phyloP scores from a whole-genome alignment of 2,113 vertebrate species.

The Eretmochelys imbricata region DNA sequence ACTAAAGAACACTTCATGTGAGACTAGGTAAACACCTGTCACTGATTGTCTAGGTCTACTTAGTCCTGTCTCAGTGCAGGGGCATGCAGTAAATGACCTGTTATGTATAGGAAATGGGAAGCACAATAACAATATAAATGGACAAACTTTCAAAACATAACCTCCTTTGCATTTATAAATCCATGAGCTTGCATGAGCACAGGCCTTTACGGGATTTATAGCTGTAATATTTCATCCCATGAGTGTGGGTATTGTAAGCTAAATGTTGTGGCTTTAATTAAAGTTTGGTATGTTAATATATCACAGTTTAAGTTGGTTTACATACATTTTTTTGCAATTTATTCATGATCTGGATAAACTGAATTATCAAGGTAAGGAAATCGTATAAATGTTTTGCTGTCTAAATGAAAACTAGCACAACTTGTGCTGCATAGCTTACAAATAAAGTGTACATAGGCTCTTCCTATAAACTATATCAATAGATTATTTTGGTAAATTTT shows the following conservation, averaged over 20 bases:
- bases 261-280: neutral
- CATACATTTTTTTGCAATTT: neutral
- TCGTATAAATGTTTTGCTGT: neutral
- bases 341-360: constrained; percentile 27
- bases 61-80: neutral
- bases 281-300: neutral
- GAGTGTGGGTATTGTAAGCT: neutral
- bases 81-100: neutral
- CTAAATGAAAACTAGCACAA: neutral
- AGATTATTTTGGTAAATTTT: neutral
- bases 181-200: neutral
- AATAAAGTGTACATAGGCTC: neutral
- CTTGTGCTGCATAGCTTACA: constrained; percentile 7
- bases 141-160: neutral
- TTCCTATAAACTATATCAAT: neutral
- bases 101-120: neutral
- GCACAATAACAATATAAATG: neutral
- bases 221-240: neutral
- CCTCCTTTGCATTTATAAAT: neutral
- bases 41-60: neutral
- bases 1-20: neutral
- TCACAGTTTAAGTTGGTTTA: neutral
- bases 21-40: neutral
- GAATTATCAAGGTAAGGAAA: neutral
- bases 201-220: neutral